Evolutionary conservation across 1,140 invertebrate species (phyloP).

Genomic region (Myzus persicae): DNA sequence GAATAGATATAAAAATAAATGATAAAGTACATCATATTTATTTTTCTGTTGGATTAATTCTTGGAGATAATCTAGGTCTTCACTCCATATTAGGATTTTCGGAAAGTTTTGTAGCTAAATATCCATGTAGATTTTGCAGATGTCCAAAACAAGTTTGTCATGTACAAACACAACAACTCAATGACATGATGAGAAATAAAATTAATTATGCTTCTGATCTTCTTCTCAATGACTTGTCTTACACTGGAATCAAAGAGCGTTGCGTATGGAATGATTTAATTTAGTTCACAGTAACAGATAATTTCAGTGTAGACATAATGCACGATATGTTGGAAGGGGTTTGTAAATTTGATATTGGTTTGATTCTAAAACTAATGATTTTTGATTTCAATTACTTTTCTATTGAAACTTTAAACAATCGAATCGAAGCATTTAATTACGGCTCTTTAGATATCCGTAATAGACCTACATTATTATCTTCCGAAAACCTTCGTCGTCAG

Average conservation of each 20-base stretch:
- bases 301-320: constrained; percentile 38
- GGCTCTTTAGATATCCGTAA: neutral
- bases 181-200: neutral
- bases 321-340: constrained; percentile 41
- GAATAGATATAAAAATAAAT: neutral
- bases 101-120: constrained; percentile 58
- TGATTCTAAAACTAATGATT: neutral
- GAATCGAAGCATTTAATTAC: neutral
- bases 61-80: constrained; percentile 61
- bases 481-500: neutral
- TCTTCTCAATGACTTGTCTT: neutral
- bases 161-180: neutral
- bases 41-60: constrained; percentile 60
- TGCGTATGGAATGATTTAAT: constrained; percentile 22
- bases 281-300: constrained; percentile 18
- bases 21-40: constrained; percentile 26
- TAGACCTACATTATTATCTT: neutral
- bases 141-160: constrained; percentile 44
- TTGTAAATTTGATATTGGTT: neutral
- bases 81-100: constrained; percentile 61
- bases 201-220: constrained; percentile 28
- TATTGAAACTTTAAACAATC: neutral
- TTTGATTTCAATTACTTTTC: constrained; percentile 8
- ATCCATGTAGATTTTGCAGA: constrained; percentile 61
- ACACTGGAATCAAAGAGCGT: neutral